Evolutionary conservation across 2,113 vertebrate genomes (phyloP), one percentile per base, ranked within the genome.

Genomic region (Anoura caudifer): DNA sequence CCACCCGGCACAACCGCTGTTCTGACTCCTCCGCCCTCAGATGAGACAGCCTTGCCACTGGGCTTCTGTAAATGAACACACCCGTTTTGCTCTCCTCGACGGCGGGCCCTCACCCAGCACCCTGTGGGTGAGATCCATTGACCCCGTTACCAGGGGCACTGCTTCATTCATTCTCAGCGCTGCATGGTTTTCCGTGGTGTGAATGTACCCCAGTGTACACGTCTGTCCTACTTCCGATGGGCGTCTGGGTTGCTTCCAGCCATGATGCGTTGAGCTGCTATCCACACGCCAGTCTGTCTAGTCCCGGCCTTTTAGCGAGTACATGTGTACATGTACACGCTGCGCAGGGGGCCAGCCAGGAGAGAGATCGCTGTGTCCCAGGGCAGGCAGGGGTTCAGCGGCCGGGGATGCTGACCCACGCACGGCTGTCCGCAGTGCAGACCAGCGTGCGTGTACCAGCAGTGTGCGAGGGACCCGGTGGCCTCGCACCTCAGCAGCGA

Each of bases 101-200:
- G 22, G 13, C 45, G 54, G 79, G 33, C 63, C 82, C 19, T 52
- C 61, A 59, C 33, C 15, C 24, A 38, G 0, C 31, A 8, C 12
- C 4, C 22, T 6, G 19, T 2, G 59, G 36, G 36, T 47, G 26
- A 54, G 45, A 50, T 7, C 16, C 38, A 13, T 2, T 16, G 13
- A 52, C 2, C 0, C 43, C 3, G 54, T 3, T 0, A 47, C 26
- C 33, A 20, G 12, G 0, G 1, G 9, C 0, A 1, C 15, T 5
- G 1, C 22, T 17, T 72, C 59, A n/a, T 59, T 63, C 75, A 12
- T 61, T 52, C 50, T 24, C 41, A 52, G 47, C 4, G 69, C 81
- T 47, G 3, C 12, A 1, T 28, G 20, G 19, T 59, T 36, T 54
- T 22, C 45, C 45, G 8, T 0, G 3, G 45, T 33, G 3, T 54